Base-by-base conservation (phyloP, 1,140 invertebrate genomes). In the Dolichoris vasculosae region DNA sequence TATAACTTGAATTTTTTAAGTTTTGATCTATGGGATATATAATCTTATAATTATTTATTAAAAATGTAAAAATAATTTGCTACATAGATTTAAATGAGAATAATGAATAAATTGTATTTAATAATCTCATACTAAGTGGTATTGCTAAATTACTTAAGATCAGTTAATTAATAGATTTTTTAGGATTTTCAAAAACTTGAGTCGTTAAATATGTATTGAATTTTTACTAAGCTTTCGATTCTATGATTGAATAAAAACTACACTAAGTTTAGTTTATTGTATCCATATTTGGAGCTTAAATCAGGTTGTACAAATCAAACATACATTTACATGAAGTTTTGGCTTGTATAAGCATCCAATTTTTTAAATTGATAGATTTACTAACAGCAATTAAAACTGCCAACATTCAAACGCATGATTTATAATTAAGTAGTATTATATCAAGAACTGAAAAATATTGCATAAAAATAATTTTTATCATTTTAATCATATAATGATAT, bases 161-260 rank as follows among this genome's bases (percentile, higher is more conserved):
- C 48, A 32, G 75, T 51, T 17, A 51, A n/a, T n/a, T 43, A 75
- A 48, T 51, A 35, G 46, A 35, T 43, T 77, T 77, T 11, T 43
- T 23, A 75, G 43, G n/a, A 8, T 30, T 43, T 1, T 75, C 26
- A 51, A 0, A 51, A 51, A 71, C 32, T 35, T 4, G 20, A 82
- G 80, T 73, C 23, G 48, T 69, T 82, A 40, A 35, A 59, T 20
- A 78, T 38, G 51, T 78, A 78, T 59, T 59, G 76, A 78, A 78
- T 38, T 40, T 78, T 20, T 78, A 63, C 20, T 78, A 78, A 38
- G 26, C 17, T 63, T 78, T 59, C 30, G 35, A 63, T 59, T 32
- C 15, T 38, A 17, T 55, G 13, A 59, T 78, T 59, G 40, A 55
- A 59, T 32, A 38, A 17, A 38, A 59, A 59, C 9, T 73, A 51